Base-by-base conservation (phyloP, 2,888 invertebrate genomes). In the Lasiommata megera region DNA sequence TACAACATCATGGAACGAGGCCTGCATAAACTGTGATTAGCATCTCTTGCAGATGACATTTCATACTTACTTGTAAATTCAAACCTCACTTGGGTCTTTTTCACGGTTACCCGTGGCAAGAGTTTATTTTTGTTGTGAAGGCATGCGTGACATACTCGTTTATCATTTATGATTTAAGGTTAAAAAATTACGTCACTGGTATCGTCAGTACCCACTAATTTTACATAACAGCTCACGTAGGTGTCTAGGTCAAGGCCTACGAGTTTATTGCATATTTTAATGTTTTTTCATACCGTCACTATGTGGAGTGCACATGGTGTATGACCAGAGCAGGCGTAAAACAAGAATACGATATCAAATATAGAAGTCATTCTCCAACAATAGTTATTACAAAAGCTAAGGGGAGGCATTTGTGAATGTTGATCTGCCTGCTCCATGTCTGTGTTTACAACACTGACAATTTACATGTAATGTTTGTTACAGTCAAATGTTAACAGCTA, bases 201-300 rank as follows among this genome's bases (percentile, higher is more conserved):
- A 46, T 46, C 14, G 29, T 46, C 6, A 28, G 12, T 47, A 29
- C n/a, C 31, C 29, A 29, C 18, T 44, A 29, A 50, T 11, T 38
- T 37, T 31, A 54, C 44, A 38, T 52, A 55, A 59, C 37, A 54
- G 29, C 34, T 47, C 52, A 59, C 59, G 47, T 36, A 52, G 52
- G 23, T 52, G 23, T 52, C 47, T 55, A 41, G 56, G 59, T 59
- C 59, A 59, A 59, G 59, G 56, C 17, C 14, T 47, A 28, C 56
- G 36, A 52, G 56, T 56, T 56, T 47, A 56, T 47, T 56, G 41
- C 28, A 52, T 52, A 28, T 47, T 41, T 58, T 14, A 5, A 14
- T 44, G 5, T 43, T 44, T 29, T 14, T n/a, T n/a, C 14, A 44
- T 28, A 18, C 3, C 28, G 12, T 7, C 12, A 29, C 14, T 44